Base-by-base conservation (phyloP, 2,888 invertebrate genomes). In the Itoplectis maculator region DNA sequence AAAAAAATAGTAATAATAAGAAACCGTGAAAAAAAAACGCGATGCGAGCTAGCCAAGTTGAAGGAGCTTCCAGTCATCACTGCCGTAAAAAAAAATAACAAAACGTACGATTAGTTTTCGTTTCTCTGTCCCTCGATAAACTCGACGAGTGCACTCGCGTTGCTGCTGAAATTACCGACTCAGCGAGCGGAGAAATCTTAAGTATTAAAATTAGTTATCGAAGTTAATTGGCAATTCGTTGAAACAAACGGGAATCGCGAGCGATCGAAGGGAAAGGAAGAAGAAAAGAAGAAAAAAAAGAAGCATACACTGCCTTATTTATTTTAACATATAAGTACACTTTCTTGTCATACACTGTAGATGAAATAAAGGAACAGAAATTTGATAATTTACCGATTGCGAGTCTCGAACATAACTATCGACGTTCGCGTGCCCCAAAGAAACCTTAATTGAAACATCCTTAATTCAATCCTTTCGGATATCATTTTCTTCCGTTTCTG, bases 271-370 rank as follows among this genome's bases (percentile, higher is more conserved):
- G 73, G 76, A 63, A 75, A 54, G 59, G 65, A 81, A 77, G 75
- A 81, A 84, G 74, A 51, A 54, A 49, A 56, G 73, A 65, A 80
- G 40, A 54, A 86, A 86, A 84, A 86, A 84, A 86, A 85, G 86
- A 87, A 88, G 86, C 87, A 89, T 89, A 89, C 91, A 92, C 91
- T 92, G 92, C 92, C 92, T 92, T 92, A 91, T 92, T 92, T 92
- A 92, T 92, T 92, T 91, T 90, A 90, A 88, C 86, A 87, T 84
- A 88, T 90, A 91, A 87, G 88, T 89, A 89, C 87, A 89, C 85
- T 89, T 89, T 88, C 89, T 90, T 90, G 88, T 91, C 91, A 89
- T 88, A 89, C 86, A 90, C 84, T 87, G 86, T 89, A 89, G 87
- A 29, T 83, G 86, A 88, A 92, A 90, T 91, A 91, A 91, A 91